Evolutionary conservation across 2,113 vertebrate species (phyloP).

Genomic region (Poeciliopsis turrubarensis): DNA sequence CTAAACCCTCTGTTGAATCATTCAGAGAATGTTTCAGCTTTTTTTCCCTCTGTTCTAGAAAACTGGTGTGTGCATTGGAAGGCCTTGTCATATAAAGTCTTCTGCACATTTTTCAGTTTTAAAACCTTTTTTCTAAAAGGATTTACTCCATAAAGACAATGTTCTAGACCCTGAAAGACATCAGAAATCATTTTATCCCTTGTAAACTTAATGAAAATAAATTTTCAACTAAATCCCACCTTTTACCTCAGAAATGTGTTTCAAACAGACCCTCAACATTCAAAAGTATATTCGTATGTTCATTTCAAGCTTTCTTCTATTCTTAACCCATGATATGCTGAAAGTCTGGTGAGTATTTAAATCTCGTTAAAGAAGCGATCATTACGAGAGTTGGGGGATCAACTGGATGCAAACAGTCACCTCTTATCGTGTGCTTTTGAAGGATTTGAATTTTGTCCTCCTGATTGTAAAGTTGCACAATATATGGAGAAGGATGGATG

Average conservation of each 20-base stretch:
- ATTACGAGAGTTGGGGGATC: constrained; percentile 53
- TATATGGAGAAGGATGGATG: background rate
- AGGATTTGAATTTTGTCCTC: constrained; percentile 6
- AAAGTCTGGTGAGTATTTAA: constrained; percentile 74
- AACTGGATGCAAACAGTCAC: constrained; percentile 51
- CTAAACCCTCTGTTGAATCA: constrained; percentile 19
- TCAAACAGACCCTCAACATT: background rate
- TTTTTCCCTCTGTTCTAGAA: background rate
- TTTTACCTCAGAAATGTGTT: background rate
- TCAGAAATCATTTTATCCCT: background rate
- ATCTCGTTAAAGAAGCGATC: constrained; percentile 83
- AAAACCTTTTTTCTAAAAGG: background rate
- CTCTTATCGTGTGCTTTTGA: constrained; percentile 38
- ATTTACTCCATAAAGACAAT: background rate
- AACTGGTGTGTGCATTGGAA: background rate
- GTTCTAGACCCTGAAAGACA: background rate
- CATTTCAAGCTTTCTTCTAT: constrained; percentile 67
- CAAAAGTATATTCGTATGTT: constrained; percentile 5
- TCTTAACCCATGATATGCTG: constrained; percentile 82
- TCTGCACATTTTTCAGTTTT: background rate
- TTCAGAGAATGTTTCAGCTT: background rate
- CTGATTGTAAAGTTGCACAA: constrained; percentile 20
- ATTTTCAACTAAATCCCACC: background rate
- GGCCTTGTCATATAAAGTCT: background rate
- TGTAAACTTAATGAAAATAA: background rate